Percentiles rank a stretch among this genome's conserved stretches.
These are phyloP conservation scores for Ailuropoda melanoleuca DNA, from an alignment of 2,113 vertebrate species.

Conservation along the genomic window DNA sequence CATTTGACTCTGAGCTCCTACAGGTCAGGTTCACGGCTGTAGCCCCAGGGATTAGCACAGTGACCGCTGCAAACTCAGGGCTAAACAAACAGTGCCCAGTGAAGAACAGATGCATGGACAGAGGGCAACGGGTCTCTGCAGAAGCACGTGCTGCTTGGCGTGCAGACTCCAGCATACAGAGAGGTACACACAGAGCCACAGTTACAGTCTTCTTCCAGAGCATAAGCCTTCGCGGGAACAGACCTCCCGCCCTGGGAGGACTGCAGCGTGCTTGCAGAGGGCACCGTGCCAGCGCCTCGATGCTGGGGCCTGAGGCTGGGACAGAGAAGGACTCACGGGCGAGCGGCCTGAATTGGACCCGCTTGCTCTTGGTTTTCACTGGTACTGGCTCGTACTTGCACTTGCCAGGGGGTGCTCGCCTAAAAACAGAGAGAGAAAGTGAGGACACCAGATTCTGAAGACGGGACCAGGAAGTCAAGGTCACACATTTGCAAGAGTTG, in stretches of 20 bases:
- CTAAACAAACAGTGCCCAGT: not conserved
- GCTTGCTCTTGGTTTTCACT: slow-evolving; percentile 88
- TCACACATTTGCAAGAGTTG: not conserved
- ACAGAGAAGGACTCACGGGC: slow-evolving; percentile 84
- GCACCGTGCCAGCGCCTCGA: fast-evolving
- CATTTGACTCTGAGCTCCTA: not conserved
- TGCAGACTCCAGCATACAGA: not conserved
- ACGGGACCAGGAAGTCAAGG: not conserved
- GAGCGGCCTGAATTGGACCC: slow-evolving; percentile 84
- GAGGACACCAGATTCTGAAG: not conserved
- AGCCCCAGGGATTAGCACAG: not conserved
- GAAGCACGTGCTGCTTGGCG: not conserved
- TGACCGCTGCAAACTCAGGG: not conserved
- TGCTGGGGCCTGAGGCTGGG: not conserved
- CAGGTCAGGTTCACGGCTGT: not conserved
- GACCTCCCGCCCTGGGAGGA: not conserved
- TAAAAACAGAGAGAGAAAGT: slow-evolving; percentile 69
- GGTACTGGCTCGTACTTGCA: slow-evolving; percentile 86
- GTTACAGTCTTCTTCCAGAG: not conserved
- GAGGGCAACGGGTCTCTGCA: not conserved
- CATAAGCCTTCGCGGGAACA: not conserved
- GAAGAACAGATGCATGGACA: not conserved
- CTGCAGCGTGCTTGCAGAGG: fast-evolving
- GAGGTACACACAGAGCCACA: not conserved
- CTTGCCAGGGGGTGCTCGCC: slow-evolving; percentile 90